Evolutionary conservation across 2,888 invertebrate species (phyloP).

Genomic region (Amblyjoppa fuscipennis): DNA sequence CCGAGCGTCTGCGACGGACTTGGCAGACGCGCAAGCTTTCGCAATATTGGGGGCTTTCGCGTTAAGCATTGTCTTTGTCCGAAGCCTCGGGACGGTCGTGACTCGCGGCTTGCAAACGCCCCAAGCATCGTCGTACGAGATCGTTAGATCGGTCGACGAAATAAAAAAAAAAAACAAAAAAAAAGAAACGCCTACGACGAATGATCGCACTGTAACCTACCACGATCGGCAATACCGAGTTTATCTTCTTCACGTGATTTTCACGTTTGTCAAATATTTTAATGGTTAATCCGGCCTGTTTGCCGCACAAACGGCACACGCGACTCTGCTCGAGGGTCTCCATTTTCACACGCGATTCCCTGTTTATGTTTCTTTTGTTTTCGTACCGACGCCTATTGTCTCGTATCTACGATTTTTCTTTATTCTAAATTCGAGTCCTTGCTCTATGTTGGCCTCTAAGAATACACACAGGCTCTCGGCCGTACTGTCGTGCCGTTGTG

Average conservation of each 20-base stretch:
- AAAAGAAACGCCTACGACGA: neutral
- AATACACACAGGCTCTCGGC: neutral
- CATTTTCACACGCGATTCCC: slow-evolving; percentile 72
- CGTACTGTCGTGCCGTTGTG: slow-evolving; percentile 11
- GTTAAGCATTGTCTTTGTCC: neutral
- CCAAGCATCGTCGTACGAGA: neutral
- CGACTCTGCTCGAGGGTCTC: slow-evolving; percentile 82
- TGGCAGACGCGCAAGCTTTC: slow-evolving; percentile 17
- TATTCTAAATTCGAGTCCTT: neutral
- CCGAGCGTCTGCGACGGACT: neutral
- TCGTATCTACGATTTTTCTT: neutral
- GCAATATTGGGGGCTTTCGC: neutral
- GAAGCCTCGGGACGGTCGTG: neutral
- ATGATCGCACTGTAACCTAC: slow-evolving; percentile 73
- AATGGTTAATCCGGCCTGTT: slow-evolving; percentile 78
- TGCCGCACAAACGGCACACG: slow-evolving; percentile 82
- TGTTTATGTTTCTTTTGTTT: neutral
- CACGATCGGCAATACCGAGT: slow-evolving; percentile 82
- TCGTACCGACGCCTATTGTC: neutral
- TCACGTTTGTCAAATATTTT: slow-evolving; percentile 81
- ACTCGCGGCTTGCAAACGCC: neutral
- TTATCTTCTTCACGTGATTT: slow-evolving; percentile 81
- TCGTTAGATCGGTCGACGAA: neutral
- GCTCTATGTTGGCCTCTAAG: neutral
- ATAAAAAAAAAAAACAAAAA: neutral